Base-by-base conservation (phyloP, 1,140 invertebrate genomes). In the Zaprionus kolodkinae region DNA sequence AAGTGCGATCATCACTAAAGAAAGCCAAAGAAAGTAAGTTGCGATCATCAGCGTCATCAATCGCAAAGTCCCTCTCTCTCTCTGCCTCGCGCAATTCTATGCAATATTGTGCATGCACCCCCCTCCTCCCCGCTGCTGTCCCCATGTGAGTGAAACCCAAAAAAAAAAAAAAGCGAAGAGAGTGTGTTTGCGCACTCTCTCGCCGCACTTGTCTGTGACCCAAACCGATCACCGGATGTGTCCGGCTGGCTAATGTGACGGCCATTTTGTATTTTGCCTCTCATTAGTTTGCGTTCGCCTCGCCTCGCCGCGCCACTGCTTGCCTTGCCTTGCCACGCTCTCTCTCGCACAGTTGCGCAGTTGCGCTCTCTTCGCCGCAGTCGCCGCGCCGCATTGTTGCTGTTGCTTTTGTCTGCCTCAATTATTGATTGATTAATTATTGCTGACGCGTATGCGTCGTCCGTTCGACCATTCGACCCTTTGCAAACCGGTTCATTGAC, bases 401-500 rank as follows among this genome's bases (percentile, higher is more conserved):
- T 48, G 30, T 50, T 56, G 50, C 62, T 35, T 59, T 56, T 38
- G 21, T 27, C 61, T 77, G 68, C 54, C 86, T 85, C 85, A 88
- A 88, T 88, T 88, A 88, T 88, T 88, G 85, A 88, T 88, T 88
- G 85, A 88, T 88, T 88, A 88, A 88, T 88, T 88, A 88, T 88
- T 88, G 85, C 85, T 88, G 85, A 88, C 85, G 85, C 85, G 86
- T 85, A 81, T 88, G 81, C 81, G 77, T 79, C 81, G 77, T 79
- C 77, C 27, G 27, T 65, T 64, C 61, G 68, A 72, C 55, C 69
- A 66, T 72, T 72, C 70, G 74, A 89, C 85, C 85, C 84, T 87
- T 87, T 57, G 78, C 50, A 88, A 88, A 88, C 84, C 84, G 84
- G 84, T 88, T 88, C 85, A 75, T 89, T 89, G 85, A 86, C 82